Evolutionary conservation across 2,797 vertebrate genomes (phyloP).

Genomic region (Myripristis jacobus): DNA sequence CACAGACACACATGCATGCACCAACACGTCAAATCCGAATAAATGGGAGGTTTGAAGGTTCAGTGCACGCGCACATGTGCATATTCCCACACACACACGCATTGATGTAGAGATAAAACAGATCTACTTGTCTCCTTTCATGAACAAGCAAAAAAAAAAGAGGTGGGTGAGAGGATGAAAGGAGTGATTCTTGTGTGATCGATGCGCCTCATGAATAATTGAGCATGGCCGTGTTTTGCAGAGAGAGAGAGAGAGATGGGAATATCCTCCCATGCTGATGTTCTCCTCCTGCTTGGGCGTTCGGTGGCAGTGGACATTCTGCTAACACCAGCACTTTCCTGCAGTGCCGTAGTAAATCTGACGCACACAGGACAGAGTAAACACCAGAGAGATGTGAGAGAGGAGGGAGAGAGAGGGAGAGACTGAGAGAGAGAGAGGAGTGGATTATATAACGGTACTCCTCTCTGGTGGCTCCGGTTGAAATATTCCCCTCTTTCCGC

Average conservation of each 20-base stretch:
- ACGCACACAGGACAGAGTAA: slow-evolving; percentile 63
- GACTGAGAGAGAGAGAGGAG: slow-evolving; percentile 21
- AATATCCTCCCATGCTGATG: slow-evolving; percentile 54
- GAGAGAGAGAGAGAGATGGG: slow-evolving; percentile 15
- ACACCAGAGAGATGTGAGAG: slow-evolving; percentile 41
- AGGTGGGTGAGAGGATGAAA: slow-evolving; percentile 25
- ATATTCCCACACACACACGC: neutral
- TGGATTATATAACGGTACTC: slow-evolving; percentile 71
- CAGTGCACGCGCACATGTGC: too few relatives aligned
- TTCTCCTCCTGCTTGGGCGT: slow-evolving; percentile 48
- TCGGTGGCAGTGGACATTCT: slow-evolving; percentile 46
- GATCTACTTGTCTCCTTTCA: neutral
- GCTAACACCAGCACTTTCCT: slow-evolving; percentile 71
- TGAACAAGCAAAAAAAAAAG: neutral
- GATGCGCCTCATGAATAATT: slow-evolving; percentile 77
- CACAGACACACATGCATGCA: neutral
- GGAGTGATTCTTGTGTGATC: slow-evolving; percentile 60
- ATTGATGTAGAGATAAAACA: slow-evolving; percentile 11
- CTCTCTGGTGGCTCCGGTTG: slow-evolving; percentile 49
- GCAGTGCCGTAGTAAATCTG: slow-evolving; percentile 70
- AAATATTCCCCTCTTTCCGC: slow-evolving; percentile 42
- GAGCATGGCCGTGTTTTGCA: slow-evolving; percentile 47
- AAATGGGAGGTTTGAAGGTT: slow-evolving; percentile 4
- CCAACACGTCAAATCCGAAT: too few relatives aligned
- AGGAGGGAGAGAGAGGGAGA: slow-evolving; percentile 10